Conservation (phyloP, 1,140 invertebrate genomes). For the Babylonia areolata region DNA sequence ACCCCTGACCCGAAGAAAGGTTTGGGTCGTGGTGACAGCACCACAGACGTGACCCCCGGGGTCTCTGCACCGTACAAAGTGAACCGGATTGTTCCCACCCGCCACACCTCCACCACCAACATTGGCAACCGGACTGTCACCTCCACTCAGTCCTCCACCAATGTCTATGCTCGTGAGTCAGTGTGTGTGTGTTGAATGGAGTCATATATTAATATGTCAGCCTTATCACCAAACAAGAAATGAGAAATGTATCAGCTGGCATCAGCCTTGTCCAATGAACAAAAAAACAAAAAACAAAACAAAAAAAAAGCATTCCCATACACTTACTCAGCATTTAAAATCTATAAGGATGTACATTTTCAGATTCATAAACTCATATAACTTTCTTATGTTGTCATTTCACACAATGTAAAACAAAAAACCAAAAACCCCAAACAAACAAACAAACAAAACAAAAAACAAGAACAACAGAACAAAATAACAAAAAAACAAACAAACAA, state of each 20-base stretch:
- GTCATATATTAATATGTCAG: background rate
- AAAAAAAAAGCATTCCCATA: background rate
- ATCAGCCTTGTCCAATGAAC: background rate
- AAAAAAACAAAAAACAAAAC: background rate
- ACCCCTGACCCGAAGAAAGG: background rate
- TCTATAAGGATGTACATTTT: too few relatives aligned
- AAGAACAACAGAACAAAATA: too few relatives aligned
- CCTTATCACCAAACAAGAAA: background rate
- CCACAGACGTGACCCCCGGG: background rate
- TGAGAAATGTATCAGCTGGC: background rate
- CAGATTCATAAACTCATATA: background rate
- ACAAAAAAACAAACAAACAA: too few relatives aligned
- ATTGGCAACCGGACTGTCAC: constrained; percentile 14
- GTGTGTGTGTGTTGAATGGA: background rate
- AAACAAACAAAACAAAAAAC: too few relatives aligned
- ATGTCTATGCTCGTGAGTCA: background rate
- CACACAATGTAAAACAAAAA: too few relatives aligned
- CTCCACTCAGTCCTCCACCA: background rate
- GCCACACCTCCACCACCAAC: constrained; percentile 21
- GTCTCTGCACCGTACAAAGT: background rate
- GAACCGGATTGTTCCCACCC: constrained; percentile 21
- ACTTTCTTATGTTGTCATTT: too few relatives aligned
- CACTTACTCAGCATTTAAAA: background rate
- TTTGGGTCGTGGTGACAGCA: background rate
- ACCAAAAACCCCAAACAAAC: too few relatives aligned